A percentile compares a stretch with the other conserved stretches of the same genome.
phyloP scores from a whole-genome alignment of 2,888 invertebrate genomes.

The Callyntrura guangdongensis region DNA sequence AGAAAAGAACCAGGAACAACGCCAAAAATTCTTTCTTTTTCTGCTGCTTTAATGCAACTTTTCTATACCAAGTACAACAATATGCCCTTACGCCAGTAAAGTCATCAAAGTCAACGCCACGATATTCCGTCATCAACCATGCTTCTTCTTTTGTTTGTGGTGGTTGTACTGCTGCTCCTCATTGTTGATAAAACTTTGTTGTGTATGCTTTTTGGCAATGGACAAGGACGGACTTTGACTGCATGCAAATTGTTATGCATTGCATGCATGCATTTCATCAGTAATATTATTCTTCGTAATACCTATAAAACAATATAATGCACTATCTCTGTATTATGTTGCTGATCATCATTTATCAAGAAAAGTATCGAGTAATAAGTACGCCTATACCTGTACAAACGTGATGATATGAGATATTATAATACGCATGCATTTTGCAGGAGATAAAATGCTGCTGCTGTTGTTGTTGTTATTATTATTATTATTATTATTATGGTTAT shows the following conservation, averaged over 20 bases:
- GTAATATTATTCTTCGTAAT: constrained; percentile 34
- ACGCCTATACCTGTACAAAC: not conserved
- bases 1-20: constrained; percentile 51
- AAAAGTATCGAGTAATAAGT: constrained; percentile 39
- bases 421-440: not conserved
- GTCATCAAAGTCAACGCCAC: constrained; percentile 52
- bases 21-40: constrained; percentile 46
- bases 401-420: constrained; percentile 36
- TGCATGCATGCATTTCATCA: constrained; percentile 47
- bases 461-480: constrained; percentile 1
- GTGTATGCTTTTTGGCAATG: constrained; percentile 31
- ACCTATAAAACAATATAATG: constrained; percentile 24
- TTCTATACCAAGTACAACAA: not conserved
- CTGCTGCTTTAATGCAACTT: not conserved
- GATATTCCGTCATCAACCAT: constrained; percentile 5
- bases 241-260: constrained; percentile 43
- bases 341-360: constrained; percentile 26
- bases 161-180: not conserved
- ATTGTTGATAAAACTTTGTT: not conserved
- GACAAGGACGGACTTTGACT: constrained; percentile 73
- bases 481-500: constrained; percentile 59
- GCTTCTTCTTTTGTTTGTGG: not conserved
- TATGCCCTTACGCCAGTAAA: not conserved
- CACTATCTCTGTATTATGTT: not conserved
- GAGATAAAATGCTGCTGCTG: not conserved